phyloP scores from a whole-genome alignment of 2,113 vertebrate species.

The Scopus umbretta region DNA sequence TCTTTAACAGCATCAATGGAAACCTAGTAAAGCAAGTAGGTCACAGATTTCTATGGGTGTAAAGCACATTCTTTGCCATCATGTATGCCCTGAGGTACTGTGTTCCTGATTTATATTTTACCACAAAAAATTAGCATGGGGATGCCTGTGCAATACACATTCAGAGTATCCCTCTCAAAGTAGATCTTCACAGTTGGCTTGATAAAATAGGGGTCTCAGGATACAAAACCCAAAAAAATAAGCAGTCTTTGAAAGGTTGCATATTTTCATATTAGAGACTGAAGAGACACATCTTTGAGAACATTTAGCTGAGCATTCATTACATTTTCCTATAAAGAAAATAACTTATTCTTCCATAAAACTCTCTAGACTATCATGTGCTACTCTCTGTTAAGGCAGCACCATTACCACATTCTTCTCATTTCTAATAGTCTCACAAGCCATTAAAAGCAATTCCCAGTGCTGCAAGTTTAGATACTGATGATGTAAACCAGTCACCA shows the following conservation, averaged over 20 bases:
- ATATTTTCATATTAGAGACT: background rate
- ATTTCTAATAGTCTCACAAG: background rate
- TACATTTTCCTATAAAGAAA: background rate
- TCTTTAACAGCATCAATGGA: background rate
- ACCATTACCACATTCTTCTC: background rate
- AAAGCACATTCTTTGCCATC: background rate
- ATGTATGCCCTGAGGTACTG: background rate
- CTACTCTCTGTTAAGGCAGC: background rate
- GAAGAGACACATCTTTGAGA: background rate
- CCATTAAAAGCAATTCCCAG: background rate
- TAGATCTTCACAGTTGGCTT: background rate
- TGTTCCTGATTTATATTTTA: background rate
- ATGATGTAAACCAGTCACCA: background rate
- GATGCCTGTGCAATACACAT: rapidly evolving
- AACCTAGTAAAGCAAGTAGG: background rate
- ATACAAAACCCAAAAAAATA: background rate
- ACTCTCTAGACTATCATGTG: background rate
- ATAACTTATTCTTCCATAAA: background rate
- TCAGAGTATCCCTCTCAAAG: background rate
- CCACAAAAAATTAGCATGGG: background rate
- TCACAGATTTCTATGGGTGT: background rate
- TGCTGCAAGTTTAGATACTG: background rate
- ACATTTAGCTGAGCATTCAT: background rate
- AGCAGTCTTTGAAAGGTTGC: background rate
- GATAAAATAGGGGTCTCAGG: background rate